A percentile compares a stretch with the other conserved stretches of the same genome.
phyloP scores from a whole-genome alignment of 2,797 vertebrate species.

The Spheniscus humboldti region DNA sequence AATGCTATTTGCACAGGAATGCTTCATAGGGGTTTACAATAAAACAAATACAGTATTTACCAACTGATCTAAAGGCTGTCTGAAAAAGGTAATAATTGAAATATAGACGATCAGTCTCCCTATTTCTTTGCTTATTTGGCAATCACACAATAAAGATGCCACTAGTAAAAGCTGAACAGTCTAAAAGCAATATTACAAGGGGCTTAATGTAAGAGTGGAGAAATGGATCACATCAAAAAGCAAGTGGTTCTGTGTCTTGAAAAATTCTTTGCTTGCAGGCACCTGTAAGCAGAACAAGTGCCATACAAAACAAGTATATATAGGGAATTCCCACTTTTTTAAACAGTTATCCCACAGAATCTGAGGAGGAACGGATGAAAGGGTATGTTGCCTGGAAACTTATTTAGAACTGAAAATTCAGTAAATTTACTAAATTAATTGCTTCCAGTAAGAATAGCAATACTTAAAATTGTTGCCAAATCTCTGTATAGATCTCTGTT shows the following conservation, averaged over 20 bases:
- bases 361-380: not conserved
- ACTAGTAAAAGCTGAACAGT: not conserved
- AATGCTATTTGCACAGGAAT: slow-evolving; percentile 11
- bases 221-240: not conserved
- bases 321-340: not conserved
- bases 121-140: not conserved
- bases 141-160: not conserved
- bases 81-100: not conserved
- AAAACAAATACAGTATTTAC: not conserved
- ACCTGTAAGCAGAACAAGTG: not conserved
- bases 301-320: not conserved
- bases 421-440: not conserved
- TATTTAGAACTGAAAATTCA: not conserved
- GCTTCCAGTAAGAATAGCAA: not conserved
- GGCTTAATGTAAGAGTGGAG: not conserved
- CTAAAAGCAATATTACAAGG: not conserved
- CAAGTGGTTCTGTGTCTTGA: not conserved
- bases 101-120: not conserved
- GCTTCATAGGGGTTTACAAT: not conserved
- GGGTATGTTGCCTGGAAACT: not conserved
- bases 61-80: not conserved
- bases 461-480: not conserved
- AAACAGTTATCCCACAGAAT: not conserved
- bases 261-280: not conserved
- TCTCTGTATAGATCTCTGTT: not conserved